Conservation (phyloP, 1,140 invertebrate species). For the Drosophila pandora region DNA sequence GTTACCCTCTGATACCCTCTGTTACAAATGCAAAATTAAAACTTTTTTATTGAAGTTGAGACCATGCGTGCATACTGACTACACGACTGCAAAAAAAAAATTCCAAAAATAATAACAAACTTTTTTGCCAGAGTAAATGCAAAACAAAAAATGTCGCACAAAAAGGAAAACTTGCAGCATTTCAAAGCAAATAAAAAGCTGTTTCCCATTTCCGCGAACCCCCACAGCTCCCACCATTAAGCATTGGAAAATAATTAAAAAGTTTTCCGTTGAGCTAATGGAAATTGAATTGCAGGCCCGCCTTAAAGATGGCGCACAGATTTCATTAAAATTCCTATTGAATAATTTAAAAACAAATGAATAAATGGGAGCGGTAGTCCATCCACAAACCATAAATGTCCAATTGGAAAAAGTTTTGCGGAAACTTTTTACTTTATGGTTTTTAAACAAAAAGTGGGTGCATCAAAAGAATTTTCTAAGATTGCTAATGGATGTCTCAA, state of each 20-base stretch:
- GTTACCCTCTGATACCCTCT: slow-evolving; percentile 3
- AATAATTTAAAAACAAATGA: slow-evolving; percentile 50
- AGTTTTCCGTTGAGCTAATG: slow-evolving; percentile 69
- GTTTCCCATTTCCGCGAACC: not conserved
- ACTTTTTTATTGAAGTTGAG: slow-evolving; percentile 67
- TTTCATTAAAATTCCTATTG: slow-evolving; percentile 55
- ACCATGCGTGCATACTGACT: slow-evolving; percentile 57
- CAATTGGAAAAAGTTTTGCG: slow-evolving; percentile 20
- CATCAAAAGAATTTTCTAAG: not conserved
- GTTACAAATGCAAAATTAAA: slow-evolving; percentile 54
- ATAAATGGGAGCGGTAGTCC: slow-evolving; percentile 6
- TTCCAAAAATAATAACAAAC: slow-evolving; percentile 46
- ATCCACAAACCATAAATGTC: slow-evolving; percentile 18
- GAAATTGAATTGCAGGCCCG: slow-evolving; percentile 56
- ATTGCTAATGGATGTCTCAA: not conserved
- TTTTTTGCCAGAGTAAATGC: slow-evolving; percentile 46
- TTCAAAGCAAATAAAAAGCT: slow-evolving; percentile 44
- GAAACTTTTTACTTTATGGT: slow-evolving; percentile 4
- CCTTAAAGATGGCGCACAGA: slow-evolving; percentile 28
- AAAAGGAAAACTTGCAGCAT: slow-evolving; percentile 39
- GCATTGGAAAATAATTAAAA: slow-evolving; percentile 80
- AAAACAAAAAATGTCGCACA: slow-evolving; percentile 47
- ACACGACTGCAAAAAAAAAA: slow-evolving; percentile 17
- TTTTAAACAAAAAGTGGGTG: slow-evolving; percentile 35
- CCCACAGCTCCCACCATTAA: slow-evolving; percentile 33